Evolutionary conservation across 2,888 invertebrate species (phyloP), one percentile per base, ranked within the genome.

Genomic region (Oligia fasciuncula): DNA sequence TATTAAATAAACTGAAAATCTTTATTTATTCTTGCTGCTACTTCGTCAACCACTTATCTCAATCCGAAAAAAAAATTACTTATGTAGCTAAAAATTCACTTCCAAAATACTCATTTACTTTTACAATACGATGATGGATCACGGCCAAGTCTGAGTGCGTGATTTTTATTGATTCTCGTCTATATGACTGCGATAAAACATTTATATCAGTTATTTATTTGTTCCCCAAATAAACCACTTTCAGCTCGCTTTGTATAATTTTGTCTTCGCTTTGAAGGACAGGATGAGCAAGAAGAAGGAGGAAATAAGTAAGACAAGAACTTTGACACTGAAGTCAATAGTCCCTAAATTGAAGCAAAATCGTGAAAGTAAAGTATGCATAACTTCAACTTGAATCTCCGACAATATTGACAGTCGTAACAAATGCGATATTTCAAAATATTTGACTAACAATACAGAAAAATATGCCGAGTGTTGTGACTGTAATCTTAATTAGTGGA

Each of bases 191-290:
- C 76, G 89, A 83, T 90, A 90, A 90, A 86, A 90, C 73, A 87
- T 90, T 90, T 90, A 90, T 90, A 85, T 80, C 78, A 43, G 78
- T 86, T 85, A 88, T 88, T 90, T 90, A 89, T 90, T 86, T 81
- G 80, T 82, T 81, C 74, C 73, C 4, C 49, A 86, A 88, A 89
- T 90, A 89, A 67, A 81, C 65, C 78, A 80, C 81, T 88, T 87
- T 79, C 57, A 75, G 79, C 65, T 77, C 68, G 23, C 73, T 78
- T 82, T 63, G 19, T 62, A 79, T 87, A 79, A 83, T 79, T 85
- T 77, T 82, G 79, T 88, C 80, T 88, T 87, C 83, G 46, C 69
- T 66, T 76, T 81, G 80, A 84, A 85, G 88, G 83, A 73, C 89
- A 71, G 51, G 9, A 35, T 54, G 19, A 49, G 29, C 11, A 57